Conservation (phyloP, 1,140 invertebrate species). For the Bombus picipes region DNA sequence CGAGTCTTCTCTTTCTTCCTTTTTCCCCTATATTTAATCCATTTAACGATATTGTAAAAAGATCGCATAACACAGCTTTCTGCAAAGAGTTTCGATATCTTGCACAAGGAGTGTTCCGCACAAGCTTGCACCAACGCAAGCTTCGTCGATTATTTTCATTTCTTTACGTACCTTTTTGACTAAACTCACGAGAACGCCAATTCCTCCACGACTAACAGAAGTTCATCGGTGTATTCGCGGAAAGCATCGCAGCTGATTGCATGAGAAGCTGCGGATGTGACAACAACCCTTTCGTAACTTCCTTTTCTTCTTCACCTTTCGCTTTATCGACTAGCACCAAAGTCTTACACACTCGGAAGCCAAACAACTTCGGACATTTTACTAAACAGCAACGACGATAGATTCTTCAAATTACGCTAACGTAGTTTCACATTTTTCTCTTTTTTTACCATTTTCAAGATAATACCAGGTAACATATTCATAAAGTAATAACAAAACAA, state of each 20-base stretch:
- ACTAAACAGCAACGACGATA: too few relatives aligned
- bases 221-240: background rate
- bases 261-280: conserved; percentile 6
- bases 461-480: too few relatives aligned
- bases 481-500: background rate
- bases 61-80: conserved; percentile 16
- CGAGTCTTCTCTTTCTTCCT: background rate
- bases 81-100: background rate
- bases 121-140: conserved; percentile 9
- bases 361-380: background rate
- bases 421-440: background rate
- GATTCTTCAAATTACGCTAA: background rate
- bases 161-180: background rate
- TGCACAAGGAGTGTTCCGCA: background rate
- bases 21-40: background rate
- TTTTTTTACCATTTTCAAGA: too few relatives aligned
- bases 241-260: conserved; percentile 9
- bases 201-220: background rate
- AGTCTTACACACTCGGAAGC: conserved; percentile 22
- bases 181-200: background rate
- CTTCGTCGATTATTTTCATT: background rate
- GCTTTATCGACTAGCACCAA: conserved; percentile 12
- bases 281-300: background rate
- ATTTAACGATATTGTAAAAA: background rate
- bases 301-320: background rate